Conservation (phyloP, 2,113 vertebrate genomes). For the Silurus meridionalis region DNA sequence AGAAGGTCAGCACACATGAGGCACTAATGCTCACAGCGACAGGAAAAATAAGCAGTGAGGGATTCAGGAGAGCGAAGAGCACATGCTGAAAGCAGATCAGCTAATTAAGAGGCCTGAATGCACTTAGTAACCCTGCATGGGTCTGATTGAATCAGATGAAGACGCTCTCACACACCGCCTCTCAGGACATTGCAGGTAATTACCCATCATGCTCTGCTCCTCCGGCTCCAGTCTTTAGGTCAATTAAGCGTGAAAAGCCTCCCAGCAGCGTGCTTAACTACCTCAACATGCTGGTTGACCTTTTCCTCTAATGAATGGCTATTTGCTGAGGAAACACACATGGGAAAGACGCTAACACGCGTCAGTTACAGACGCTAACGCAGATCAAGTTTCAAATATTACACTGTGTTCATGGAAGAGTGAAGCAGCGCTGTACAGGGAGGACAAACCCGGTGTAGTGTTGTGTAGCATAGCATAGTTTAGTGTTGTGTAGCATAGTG, state of each 20-base stretch:
- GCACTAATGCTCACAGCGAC: slow-evolving; percentile 36
- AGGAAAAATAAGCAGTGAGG: slow-evolving; percentile 21
- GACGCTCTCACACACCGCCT: slow-evolving; percentile 69
- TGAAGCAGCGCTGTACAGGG: too few relatives aligned
- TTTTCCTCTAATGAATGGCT: slow-evolving; percentile 58
- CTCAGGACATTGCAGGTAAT: slow-evolving; percentile 78
- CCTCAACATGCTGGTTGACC: slow-evolving; percentile 74
- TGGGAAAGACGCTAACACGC: not conserved
- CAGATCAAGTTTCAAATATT: too few relatives aligned
- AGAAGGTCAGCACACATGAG: slow-evolving; percentile 29
- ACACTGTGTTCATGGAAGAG: not conserved
- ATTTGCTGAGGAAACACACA: not conserved
- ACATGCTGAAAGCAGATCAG: slow-evolving; percentile 71
- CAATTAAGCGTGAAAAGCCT: slow-evolving; percentile 71
- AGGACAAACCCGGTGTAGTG: too few relatives aligned
- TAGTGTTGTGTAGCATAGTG: too few relatives aligned
- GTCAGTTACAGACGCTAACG: not conserved
- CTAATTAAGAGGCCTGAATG: slow-evolving; percentile 73
- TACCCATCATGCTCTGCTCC: slow-evolving; percentile 73
- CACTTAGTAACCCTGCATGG: slow-evolving; percentile 71
- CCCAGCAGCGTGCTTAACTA: slow-evolving; percentile 64
- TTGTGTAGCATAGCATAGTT: too few relatives aligned
- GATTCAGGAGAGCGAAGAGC: slow-evolving; percentile 53
- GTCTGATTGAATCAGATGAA: slow-evolving; percentile 73
- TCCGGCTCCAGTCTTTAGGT: slow-evolving; percentile 69